Percentiles rank a stretch among this genome's conserved stretches.
These are phyloP conservation scores for Notodonta dromedarius DNA, from an alignment of 2,888 invertebrate species.

Conservation along the genomic window DNA sequence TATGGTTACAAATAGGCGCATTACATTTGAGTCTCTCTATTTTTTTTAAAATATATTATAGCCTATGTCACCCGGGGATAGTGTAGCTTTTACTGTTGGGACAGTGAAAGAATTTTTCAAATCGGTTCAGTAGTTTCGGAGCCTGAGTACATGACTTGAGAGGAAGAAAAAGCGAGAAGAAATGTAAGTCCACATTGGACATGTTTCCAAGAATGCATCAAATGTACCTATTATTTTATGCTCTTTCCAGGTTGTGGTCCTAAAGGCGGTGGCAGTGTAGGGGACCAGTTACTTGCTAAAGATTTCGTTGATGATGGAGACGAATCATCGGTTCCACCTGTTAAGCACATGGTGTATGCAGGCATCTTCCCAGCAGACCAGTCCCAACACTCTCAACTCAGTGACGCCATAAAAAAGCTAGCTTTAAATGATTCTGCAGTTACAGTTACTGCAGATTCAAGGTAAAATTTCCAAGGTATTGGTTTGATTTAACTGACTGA, in stretches of 20 bases:
- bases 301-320: conserved; percentile 53
- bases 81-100: too few species aligned
- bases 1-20: neutral
- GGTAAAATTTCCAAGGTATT: conserved; percentile 75
- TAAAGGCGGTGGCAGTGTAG: conserved; percentile 74
- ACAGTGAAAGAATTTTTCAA: too few species aligned
- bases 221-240: neutral
- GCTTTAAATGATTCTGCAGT: conserved; percentile 98
- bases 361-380: conserved; percentile 95
- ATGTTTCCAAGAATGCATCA: too few species aligned
- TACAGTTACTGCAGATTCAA: conserved; percentile 90
- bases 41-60: too few species aligned
- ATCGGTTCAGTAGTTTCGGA: too few species aligned
- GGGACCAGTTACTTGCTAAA: conserved; percentile 67
- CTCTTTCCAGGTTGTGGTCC: conserved; percentile 72
- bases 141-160: too few species aligned
- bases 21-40: too few species aligned
- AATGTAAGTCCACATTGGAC: too few species aligned
- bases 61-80: too few species aligned
- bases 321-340: conserved; percentile 49
- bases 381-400: conserved; percentile 89
- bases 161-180: too few species aligned
- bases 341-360: conserved; percentile 80
- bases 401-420: conserved; percentile 94
- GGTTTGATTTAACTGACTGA: too few species aligned